Evolutionary conservation across 2,113 vertebrate species (phyloP), one percentile per base, ranked within the genome.

Genomic region (Gymnorhina tibicen): DNA sequence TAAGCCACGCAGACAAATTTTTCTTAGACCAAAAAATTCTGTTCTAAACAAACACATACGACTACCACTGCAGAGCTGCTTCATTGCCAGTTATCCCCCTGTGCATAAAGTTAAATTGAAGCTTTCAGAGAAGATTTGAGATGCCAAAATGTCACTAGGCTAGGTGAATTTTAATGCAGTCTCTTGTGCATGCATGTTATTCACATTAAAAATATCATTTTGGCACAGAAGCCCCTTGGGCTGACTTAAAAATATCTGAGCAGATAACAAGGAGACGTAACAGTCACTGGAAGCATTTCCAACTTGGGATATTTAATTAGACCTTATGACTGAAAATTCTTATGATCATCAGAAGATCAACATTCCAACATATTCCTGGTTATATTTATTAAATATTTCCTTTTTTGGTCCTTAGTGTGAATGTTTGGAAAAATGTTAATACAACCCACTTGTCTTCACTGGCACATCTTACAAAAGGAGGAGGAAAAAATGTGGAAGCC

Each of bases 391-490:
- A 93, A 89, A 87, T 92, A 91, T 93, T 96, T 87, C 95, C 94
- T 91, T 97, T 97, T 97, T 96, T 93, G 95, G 95, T 92, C 83
- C 68, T 96, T 72, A 86, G 79, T 82, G 88, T 85, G 76, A 93
- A 91, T 66, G 73, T 81, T 95, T 95, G 73, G 52, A 88, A 97
- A 92, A 91, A 92, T 72, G 68, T 62, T 93, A 91, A 96, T 91
- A 55, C 82, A 94, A 97, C 52, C 77, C 88, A 85, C 88, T 92
- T 96, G 90, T 93, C 93, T 93, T 89, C 69, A 84, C 73, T 94
- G 92, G 89, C 82, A 93, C 47, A 46, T 90, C 62, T 95, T 69
- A 90, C 85, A 92, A 94, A 96, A 89, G n/a, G 24, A 87, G 69
- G 20, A 91, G 67, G 83, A 47, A 94, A 96, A 96, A 95, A 85